Conservation (phyloP, 1,140 invertebrate genomes). For the Pinna nobilis region DNA sequence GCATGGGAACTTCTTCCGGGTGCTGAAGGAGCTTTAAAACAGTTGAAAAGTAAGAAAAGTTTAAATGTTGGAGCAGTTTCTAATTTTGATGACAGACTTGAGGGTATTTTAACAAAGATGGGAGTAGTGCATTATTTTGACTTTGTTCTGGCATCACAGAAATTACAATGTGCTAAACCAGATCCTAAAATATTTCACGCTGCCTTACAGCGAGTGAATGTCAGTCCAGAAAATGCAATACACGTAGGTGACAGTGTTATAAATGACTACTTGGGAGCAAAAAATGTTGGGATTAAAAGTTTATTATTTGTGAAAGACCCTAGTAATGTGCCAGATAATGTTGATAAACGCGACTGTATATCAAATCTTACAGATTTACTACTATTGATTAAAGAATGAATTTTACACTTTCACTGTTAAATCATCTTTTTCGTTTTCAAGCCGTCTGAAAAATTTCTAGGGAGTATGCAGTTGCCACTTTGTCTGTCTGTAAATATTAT, state of each 20-base stretch:
- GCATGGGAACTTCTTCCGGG: slow-evolving; percentile 85
- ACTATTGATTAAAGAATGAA: slow-evolving; percentile 11
- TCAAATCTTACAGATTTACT: slow-evolving; percentile 28
- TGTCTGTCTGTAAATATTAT: no score
- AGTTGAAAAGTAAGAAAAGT: slow-evolving; percentile 71
- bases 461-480: no score
- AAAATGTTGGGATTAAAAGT: slow-evolving; percentile 83
- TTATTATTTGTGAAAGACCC: slow-evolving; percentile 27
- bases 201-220: slow-evolving; percentile 77
- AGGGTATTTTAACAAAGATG: slow-evolving; percentile 80
- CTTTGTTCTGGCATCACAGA: slow-evolving; percentile 87
- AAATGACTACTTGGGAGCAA: slow-evolving; percentile 87
- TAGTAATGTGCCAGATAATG: slow-evolving; percentile 28
- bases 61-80: slow-evolving; percentile 84
- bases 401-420: no score
- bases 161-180: slow-evolving; percentile 85
- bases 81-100: slow-evolving; percentile 90
- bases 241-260: slow-evolving; percentile 88
- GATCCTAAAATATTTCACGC: slow-evolving; percentile 83
- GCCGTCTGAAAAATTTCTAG: no score
- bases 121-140: slow-evolving; percentile 83
- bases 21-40: slow-evolving; percentile 79
- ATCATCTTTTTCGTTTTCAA: no score
- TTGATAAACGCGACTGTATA: slow-evolving; percentile 39
- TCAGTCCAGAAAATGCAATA: slow-evolving; percentile 80